Base-by-base conservation (phyloP, 2,888 invertebrate species). In the Thera britannica region DNA sequence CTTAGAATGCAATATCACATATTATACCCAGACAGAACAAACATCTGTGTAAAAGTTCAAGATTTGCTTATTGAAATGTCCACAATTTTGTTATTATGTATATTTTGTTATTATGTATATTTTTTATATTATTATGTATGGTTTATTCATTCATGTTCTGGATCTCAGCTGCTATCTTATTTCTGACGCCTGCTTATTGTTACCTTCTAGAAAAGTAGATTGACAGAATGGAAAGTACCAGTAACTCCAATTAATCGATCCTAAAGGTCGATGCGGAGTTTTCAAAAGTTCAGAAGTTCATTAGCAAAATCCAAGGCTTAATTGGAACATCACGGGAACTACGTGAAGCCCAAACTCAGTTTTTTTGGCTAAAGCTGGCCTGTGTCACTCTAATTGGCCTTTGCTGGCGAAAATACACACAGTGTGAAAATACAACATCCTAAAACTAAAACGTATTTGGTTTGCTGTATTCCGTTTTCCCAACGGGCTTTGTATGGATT, bases 231-330 rank as follows among this genome's bases (percentile, higher is more conserved):
- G 9, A 67, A 75, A 72, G 73, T 73, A 79, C 70, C 68, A 56
- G 67, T 51, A 71, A 81, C 75, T 76, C 72, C 73, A 82, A 85
- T 85, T 83, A 84, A 85, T 83, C 77, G 78, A 79, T 82, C 68
- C 80, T 79, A 75, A 77, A 79, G 77, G 79, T 82, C 77, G 72
- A 64, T 66, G 44, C 36, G 63, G 75, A 87, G 83, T 84, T 88
- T 88, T 83, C 81, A 77, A 61, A 83, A 87, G 82, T 87, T 86
- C 73, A 76, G 70, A 82, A 58, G 83, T 88, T 88, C 85, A 87
- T 88, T 88, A 87, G 82, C 75, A 78, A 85, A 87, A 85, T 82
- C 81, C 80, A 75, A 77, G 75, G 79, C 83, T 86, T 89, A 88
- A 89, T 90, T 89, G 86, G 86, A 89, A 88, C 85, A 83, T 87